Evolutionary conservation across 2,888 invertebrate species (phyloP), one percentile per base, ranked within the genome.

Genomic region (Monochamus alternatus): DNA sequence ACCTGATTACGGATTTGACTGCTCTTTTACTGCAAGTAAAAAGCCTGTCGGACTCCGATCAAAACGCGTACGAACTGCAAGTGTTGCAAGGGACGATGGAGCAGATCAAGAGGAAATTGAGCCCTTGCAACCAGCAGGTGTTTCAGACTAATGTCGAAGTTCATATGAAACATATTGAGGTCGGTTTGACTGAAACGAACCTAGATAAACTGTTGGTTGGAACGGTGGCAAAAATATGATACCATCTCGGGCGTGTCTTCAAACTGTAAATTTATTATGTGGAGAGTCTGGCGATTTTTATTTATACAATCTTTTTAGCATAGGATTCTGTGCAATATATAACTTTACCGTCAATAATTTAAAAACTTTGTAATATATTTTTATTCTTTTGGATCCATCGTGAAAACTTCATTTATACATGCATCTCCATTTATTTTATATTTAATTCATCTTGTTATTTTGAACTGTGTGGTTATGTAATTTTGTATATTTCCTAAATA

Each of bases 91-190:
- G 84, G 30, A 96, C 98, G 58, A 94, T 98, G 90, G 95, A 95
- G 84, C 95, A 97, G 86, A 96, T 98, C 68, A 95, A 96, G 88
- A 91, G 93, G 75, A 94, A 95, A 85, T 89, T 97, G 73, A 93
- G 93, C 82, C 92, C 93, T 3, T 91, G 92, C 62, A 96, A 97
- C 89, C 92, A 94, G 82, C 92, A 92, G 82, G 90, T 94, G 60
- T 97, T 97, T 89, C 95, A 97, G 89, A 96, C 95, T 88, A 93
- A 93, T 87, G 95, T 98, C 5, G 98, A 98, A 89, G 94, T 96
- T 80, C 97, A 97, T 85, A 94, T 98, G 92, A 95, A 96, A 85
- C 94, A 96, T 87, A 96, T 97, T 84, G 95, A 96, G 88, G 93
- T 94, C 88, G 95, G 95, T 38, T 89, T 94, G 64, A 86, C 86